Evolutionary conservation across 1,140 invertebrate species (phyloP).

Genomic region (Paramacrobiotus metropolitanus): DNA sequence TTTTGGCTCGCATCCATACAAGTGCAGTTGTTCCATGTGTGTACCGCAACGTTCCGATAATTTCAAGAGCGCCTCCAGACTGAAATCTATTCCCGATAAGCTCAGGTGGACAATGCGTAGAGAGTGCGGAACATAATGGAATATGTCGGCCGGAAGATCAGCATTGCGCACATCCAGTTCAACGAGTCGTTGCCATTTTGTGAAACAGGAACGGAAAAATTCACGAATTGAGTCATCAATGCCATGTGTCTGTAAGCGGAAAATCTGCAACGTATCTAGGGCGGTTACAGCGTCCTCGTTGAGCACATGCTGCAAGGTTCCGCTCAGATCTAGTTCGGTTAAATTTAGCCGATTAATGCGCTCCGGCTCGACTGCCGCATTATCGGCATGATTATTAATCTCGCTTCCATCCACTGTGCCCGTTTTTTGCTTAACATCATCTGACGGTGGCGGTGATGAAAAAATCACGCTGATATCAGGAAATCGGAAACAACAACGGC

Average conservation of each 20-base stretch:
- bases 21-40: background rate
- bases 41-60: background rate
- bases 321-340: background rate
- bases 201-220: background rate
- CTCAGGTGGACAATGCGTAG: background rate
- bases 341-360: conserved; percentile 4
- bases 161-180: conserved; percentile 1
- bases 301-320: background rate
- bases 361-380: background rate
- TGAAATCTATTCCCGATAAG: background rate
- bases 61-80: background rate
- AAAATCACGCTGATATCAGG: background rate
- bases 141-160: background rate
- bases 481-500: background rate
- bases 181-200: background rate
- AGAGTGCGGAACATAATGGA: background rate
- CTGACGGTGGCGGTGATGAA: background rate
- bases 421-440: background rate
- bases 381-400: too few species aligned
- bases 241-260: conserved; percentile 3
- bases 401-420: background rate
- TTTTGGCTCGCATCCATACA: background rate
- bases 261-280: background rate
- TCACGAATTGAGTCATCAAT: background rate
- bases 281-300: background rate